Evolutionary conservation across 2,797 vertebrate genomes (phyloP).

Genomic region (Sandelia bainsii): DNA sequence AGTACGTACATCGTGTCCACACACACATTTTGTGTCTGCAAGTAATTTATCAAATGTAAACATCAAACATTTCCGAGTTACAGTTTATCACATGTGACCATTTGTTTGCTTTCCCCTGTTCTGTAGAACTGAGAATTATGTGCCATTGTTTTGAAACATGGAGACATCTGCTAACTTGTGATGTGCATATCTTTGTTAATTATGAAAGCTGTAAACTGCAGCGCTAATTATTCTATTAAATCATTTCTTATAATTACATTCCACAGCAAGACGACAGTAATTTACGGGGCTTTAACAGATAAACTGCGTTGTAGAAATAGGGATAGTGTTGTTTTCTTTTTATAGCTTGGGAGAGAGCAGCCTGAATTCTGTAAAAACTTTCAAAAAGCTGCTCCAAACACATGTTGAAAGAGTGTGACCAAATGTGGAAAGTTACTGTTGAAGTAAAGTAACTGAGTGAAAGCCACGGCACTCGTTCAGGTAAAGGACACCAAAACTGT

Average conservation of each 20-base stretch:
- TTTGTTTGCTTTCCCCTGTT: no score
- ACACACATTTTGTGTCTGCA: not conserved
- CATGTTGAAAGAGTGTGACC: no score
- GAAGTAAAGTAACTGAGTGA: no score
- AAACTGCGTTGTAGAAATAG: not conserved
- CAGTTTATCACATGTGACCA: no score
- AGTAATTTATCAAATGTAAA: not conserved
- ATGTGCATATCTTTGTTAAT: not conserved
- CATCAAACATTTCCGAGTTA: not conserved
- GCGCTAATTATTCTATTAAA: not conserved
- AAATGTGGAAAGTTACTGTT: no score
- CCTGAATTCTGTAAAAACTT: no score
- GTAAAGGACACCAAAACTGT: no score
- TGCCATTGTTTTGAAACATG: not conserved
- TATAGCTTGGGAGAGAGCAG: not conserved
- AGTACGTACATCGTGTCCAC: no score
- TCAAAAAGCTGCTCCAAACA: no score
- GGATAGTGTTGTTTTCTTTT: not conserved
- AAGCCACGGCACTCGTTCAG: no score
- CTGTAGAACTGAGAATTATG: no score
- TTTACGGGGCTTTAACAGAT: not conserved
- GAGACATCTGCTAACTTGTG: not conserved
- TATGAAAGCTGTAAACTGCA: not conserved
- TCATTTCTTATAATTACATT: not conserved
- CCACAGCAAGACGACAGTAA: not conserved